Percentiles rank a stretch among this genome's conserved stretches.
phyloP scores from a whole-genome alignment of 2,888 invertebrate genomes.

The Calameuta pallipes region DNA sequence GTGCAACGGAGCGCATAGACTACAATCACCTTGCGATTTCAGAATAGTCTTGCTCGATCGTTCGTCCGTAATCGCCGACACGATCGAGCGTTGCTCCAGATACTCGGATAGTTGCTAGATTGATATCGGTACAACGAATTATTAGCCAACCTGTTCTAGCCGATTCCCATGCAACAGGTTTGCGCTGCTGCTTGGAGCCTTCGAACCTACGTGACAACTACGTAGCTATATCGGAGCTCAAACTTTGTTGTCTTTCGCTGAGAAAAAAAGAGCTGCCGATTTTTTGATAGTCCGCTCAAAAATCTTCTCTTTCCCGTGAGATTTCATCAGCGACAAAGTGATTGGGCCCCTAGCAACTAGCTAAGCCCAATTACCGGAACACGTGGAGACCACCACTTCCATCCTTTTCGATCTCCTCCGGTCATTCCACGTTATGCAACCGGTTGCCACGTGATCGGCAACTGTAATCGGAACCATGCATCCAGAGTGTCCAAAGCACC shows the following conservation, averaged over 20 bases:
- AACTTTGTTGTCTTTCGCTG: background rate
- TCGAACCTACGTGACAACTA: background rate
- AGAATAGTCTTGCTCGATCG: background rate
- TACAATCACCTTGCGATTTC: background rate
- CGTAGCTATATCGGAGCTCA: background rate
- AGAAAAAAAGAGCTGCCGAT: background rate
- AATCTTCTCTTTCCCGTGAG: background rate
- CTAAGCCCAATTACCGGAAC: too few species aligned
- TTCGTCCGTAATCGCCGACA: background rate
- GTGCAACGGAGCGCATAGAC: background rate
- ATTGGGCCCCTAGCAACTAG: background rate
- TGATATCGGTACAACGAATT: background rate
- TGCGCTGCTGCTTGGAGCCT: background rate
- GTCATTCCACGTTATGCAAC: background rate
- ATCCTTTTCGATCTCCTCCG: background rate
- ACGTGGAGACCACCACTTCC: background rate
- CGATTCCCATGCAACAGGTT: background rate
- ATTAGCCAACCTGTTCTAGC: background rate
- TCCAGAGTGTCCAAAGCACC: too few species aligned
- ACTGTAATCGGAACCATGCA: background rate
- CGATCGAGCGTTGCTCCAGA: background rate
- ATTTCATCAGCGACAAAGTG: background rate
- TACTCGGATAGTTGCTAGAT: background rate
- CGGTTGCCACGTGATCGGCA: background rate
- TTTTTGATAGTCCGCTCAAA: background rate